Evolutionary conservation across 2,113 vertebrate genomes (phyloP).

Genomic region (Colaptes auratus): DNA sequence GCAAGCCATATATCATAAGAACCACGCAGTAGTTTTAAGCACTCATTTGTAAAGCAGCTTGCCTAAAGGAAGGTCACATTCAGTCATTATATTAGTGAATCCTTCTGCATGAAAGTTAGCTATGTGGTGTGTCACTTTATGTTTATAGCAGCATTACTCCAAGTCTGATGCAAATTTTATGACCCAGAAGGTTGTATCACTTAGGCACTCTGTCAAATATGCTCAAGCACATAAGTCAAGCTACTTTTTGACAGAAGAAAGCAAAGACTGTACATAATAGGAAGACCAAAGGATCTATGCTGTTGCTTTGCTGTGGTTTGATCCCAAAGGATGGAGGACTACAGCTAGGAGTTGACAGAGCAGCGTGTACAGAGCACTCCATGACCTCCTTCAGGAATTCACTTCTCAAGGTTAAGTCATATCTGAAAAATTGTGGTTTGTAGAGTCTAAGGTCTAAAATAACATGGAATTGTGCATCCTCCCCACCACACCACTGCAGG

Average conservation of each 20-base stretch:
- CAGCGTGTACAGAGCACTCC: accelerated
- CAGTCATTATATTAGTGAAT: not conserved
- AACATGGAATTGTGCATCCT: not conserved
- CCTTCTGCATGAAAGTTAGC: not conserved
- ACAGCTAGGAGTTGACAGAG: not conserved
- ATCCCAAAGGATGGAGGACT: not conserved
- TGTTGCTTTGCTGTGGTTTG: not conserved
- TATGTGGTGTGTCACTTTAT: slow-evolving; percentile 5
- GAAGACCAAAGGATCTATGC: not conserved
- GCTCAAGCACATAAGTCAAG: slow-evolving; percentile 16
- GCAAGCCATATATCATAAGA: not conserved
- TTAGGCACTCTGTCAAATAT: slow-evolving; percentile 13
- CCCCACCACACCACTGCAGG: not conserved
- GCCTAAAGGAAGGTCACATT: slow-evolving; percentile 58
- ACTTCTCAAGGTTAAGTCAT: not conserved
- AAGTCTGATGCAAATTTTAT: slow-evolving; percentile 23
- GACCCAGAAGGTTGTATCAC: slow-evolving; percentile 27
- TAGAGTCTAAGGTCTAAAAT: not conserved
- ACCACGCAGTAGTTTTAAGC: slow-evolving; percentile 5
- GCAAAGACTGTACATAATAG: not conserved
- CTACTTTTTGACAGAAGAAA: not conserved
- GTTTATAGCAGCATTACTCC: slow-evolving; percentile 25
- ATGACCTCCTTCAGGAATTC: not conserved
- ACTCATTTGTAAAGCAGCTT: not conserved
- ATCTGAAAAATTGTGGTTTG: not conserved